Evolutionary conservation across 2,888 invertebrate species (phyloP), one percentile per base, ranked within the genome.

Genomic region (Cephus rjabovi): DNA sequence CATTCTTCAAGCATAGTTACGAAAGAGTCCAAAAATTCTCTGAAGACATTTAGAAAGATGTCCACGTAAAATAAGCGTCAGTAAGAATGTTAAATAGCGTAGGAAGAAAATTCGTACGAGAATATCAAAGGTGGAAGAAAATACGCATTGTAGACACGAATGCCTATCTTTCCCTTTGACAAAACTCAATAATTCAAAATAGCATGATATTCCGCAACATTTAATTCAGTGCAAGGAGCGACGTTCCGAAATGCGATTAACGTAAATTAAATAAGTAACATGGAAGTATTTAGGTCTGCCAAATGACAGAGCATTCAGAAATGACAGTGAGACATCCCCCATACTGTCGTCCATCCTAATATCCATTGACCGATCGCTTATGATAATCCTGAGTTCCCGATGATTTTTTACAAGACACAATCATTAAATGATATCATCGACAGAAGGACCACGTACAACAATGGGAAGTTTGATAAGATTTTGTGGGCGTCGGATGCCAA

Each of bases 251-350:
- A 80, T 68, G 73, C 69, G 35, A 79, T 78, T 80, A 76, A 37
- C 34, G 74, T 73, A 35, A 71, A 56, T 56, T 70, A 76, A 80
- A 78, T 74, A 73, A 77, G 78, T 80, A 79, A 79, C 31, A 75
- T 69, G 69, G 75, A 69, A 35, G 69, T 77, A n/a, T 23, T 34
- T 23, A 34, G 40, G 31, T 34, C 68, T 15, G 69, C 11, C 35
- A 69, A 75, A 69, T 75, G 77, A 77, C 56, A 56, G 40, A 40
- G 2, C 23, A 56, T 56, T 56, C 56, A 23, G 56, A 56, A 56
- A 56, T 56, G 23, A 56, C 56, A 56, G 23, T 56, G 56, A 56
- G 56, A 40, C 40, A 2, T 56, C 56, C 23, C 56, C 23, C 56
- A 56, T 56, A 56, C 23, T 56, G 56, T 2, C 56, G 56, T 2